These are phyloP conservation scores for Simalia tracyae DNA, from an alignment of 2,797 vertebrate genomes.

Conservation along the genomic window DNA sequence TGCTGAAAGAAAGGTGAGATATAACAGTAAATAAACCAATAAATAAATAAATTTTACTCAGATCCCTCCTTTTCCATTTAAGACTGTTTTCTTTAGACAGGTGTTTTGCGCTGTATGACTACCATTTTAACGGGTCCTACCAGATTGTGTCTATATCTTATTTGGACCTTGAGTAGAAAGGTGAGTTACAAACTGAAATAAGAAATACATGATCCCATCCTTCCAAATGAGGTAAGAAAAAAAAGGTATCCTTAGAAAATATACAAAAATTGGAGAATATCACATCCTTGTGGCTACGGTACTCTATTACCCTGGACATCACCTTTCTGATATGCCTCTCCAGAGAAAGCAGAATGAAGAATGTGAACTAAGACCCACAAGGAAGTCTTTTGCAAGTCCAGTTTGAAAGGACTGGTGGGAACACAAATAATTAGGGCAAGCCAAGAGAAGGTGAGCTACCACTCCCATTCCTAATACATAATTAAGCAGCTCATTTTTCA, in stretches of 20 bases:
- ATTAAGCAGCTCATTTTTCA: conserved; percentile 27
- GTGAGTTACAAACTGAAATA: no score
- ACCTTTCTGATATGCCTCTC: neutral
- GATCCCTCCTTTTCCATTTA: no score
- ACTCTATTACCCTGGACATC: no score
- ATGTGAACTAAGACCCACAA: neutral
- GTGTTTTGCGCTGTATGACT: no score
- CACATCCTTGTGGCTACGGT: neutral
- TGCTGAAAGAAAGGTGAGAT: no score
- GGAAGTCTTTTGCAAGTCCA: neutral
- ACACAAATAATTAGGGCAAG: conserved; percentile 7
- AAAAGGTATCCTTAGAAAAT: neutral
- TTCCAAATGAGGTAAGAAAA: neutral
- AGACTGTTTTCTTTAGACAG: no score
- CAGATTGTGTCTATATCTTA: no score
- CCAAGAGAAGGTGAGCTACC: neutral
- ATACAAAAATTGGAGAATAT: neutral
- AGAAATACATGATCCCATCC: neutral
- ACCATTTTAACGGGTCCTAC: no score
- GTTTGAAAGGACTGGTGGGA: neutral
- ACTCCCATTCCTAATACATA: conserved; percentile 3
- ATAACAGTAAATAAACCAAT: no score
- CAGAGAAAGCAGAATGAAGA: no score
- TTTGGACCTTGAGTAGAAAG: no score
- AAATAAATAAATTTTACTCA: no score